phyloP scores from a whole-genome alignment of 2,888 invertebrate species.

The Acronicta aceris region DNA sequence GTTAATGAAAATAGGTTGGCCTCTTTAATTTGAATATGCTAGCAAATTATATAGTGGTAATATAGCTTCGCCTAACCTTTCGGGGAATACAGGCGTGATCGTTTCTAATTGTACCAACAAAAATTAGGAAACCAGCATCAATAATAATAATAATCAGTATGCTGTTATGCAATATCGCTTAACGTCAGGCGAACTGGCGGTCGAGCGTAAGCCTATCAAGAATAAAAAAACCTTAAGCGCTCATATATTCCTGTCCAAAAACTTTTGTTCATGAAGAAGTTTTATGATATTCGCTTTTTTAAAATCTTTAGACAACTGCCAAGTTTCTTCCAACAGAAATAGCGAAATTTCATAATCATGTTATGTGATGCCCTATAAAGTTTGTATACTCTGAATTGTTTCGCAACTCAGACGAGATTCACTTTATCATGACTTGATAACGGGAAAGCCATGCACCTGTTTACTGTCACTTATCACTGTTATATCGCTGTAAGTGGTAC shows the following conservation, averaged over 20 bases:
- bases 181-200: too few relatives aligned
- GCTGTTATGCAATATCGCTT: too few relatives aligned
- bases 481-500: slow-evolving; percentile 15
- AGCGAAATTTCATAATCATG: background rate
- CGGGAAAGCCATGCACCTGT: slow-evolving; percentile 47
- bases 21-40: too few relatives aligned
- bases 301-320: background rate
- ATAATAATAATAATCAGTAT: too few relatives aligned
- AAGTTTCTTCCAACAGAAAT: background rate
- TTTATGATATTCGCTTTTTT: background rate
- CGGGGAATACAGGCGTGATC: too few relatives aligned
- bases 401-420: slow-evolving; percentile 23
- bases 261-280: background rate
- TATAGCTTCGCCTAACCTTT: background rate
- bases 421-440: slow-evolving; percentile 45
- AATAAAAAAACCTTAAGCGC: background rate
- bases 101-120: too few relatives aligned
- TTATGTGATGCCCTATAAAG: slow-evolving; percentile 1
- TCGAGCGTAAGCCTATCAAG: too few relatives aligned
- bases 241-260: background rate
- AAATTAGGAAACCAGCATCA: too few relatives aligned
- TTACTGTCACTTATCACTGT: slow-evolving; percentile 36
- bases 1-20: too few relatives aligned
- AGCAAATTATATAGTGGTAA: too few relatives aligned
- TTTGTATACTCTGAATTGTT: slow-evolving; percentile 17